Evolutionary conservation across 1,140 invertebrate species (phyloP).

Genomic region (Sitobion miscanthi): DNA sequence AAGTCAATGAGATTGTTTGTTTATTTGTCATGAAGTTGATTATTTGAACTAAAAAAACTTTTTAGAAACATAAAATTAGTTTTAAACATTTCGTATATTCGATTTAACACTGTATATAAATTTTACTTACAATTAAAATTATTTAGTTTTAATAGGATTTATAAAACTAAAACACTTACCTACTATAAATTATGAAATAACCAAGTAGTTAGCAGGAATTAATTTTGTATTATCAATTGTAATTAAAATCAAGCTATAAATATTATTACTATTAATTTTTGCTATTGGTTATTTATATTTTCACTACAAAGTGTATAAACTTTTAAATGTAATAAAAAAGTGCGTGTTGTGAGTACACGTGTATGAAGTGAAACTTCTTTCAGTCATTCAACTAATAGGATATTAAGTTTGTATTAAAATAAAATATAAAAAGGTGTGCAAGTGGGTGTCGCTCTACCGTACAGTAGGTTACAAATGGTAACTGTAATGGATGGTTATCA

Average conservation of each 20-base stretch:
- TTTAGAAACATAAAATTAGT: not conserved
- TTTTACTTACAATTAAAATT: not conserved
- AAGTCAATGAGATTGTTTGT: not conserved
- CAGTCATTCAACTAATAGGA: too few relatives aligned
- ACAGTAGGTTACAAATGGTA: too few relatives aligned
- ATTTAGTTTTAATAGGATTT: not conserved
- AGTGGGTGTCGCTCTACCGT: too few relatives aligned
- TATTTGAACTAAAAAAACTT: not conserved
- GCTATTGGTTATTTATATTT: not conserved
- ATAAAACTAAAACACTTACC: not conserved
- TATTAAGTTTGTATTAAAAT: too few relatives aligned
- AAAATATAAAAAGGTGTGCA: too few relatives aligned
- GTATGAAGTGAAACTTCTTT: too few relatives aligned
- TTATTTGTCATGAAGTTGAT: not conserved
- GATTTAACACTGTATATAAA: not conserved
- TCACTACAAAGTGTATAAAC: not conserved
- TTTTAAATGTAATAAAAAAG: not conserved
- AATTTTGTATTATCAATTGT: not conserved
- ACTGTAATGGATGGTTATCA: too few relatives aligned
- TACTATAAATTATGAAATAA: not conserved
- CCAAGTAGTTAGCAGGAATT: not conserved
- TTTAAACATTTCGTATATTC: not conserved
- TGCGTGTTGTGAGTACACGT: too few relatives aligned
- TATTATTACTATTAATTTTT: not conserved
- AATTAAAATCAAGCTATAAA: not conserved